These are phyloP conservation scores for Ophion ellenae DNA, from an alignment of 2,888 invertebrate species.

Conservation along the genomic window DNA sequence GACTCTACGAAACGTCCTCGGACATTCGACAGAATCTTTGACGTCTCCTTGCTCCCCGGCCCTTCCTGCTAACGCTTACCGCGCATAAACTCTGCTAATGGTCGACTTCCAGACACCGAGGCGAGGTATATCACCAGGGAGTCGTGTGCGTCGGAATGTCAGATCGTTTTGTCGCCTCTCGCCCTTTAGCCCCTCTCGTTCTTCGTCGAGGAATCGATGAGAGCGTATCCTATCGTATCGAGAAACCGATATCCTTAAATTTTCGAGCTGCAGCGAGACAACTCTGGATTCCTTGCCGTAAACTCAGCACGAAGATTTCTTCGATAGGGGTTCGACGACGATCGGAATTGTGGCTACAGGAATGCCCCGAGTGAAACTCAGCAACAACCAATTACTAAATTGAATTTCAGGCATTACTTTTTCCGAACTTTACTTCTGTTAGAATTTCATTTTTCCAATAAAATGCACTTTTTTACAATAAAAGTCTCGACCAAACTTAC, in stretches of 20 bases:
- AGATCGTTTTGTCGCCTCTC: slow-evolving; percentile 4
- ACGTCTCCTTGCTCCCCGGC: background rate
- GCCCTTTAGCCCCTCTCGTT: background rate
- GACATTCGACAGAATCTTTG: background rate
- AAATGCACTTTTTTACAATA: too few relatives aligned
- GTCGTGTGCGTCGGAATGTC: background rate
- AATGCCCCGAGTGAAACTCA: background rate
- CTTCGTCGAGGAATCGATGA: background rate
- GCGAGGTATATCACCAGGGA: background rate
- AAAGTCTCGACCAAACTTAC: too few relatives aligned
- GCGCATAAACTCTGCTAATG: slow-evolving; percentile 15
- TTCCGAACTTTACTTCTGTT: too few relatives aligned
- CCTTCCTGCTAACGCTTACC: background rate
- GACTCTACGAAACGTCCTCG: background rate
- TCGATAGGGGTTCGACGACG: background rate
- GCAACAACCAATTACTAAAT: background rate
- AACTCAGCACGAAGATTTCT: background rate
- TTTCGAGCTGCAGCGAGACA: background rate
- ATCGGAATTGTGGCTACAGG: too few relatives aligned
- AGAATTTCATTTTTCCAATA: too few relatives aligned
- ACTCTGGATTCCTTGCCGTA: background rate
- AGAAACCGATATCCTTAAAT: slow-evolving; percentile 12
- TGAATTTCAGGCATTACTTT: background rate
- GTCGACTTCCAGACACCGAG: slow-evolving; percentile 8
- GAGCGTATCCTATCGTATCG: slow-evolving; percentile 1